Percentiles rank a stretch among this genome's conserved stretches.
Evolutionary conservation across 2,888 invertebrate species (phyloP).

Genomic region (Nipponacmea schrenckii): DNA sequence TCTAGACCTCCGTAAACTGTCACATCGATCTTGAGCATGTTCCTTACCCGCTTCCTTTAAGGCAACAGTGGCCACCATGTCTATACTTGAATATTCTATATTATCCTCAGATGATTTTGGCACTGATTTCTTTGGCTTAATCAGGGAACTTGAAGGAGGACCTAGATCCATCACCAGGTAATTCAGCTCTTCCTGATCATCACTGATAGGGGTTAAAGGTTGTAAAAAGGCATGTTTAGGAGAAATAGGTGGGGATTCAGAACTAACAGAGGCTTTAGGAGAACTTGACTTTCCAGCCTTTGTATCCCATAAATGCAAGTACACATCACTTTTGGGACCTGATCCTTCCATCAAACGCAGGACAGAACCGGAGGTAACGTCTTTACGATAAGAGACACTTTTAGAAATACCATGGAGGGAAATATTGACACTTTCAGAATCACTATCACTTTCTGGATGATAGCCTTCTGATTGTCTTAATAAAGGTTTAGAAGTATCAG

Average conservation of each 20-base stretch:
- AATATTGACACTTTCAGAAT: not conserved
- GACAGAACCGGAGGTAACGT: not conserved
- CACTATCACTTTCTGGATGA: not conserved
- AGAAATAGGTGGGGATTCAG: constrained; percentile 18
- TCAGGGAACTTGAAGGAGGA: constrained; percentile 30
- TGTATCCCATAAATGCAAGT: constrained; percentile 3
- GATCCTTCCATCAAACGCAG: not conserved
- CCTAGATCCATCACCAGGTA: constrained; percentile 66
- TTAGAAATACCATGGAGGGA: not conserved
- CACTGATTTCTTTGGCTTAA: constrained; percentile 29
- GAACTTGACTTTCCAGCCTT: not conserved
- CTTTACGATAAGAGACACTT: not conserved
- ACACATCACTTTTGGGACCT: not conserved
- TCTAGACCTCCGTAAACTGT: constrained; percentile 44
- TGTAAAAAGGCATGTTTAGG: constrained; percentile 23
- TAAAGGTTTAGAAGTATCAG: not conserved
- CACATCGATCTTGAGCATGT: constrained; percentile 62
- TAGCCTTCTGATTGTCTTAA: not conserved
- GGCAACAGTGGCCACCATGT: constrained; percentile 64
- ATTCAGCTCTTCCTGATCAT: constrained; percentile 55
- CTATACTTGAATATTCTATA: constrained; percentile 65
- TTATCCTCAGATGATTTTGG: constrained; percentile 35
- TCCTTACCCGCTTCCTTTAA: constrained; percentile 62
- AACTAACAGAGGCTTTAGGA: constrained; percentile 9
- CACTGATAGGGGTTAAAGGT: constrained; percentile 16